Base-by-base conservation (phyloP, 2,888 invertebrate genomes). In the Ophion slaviceki region DNA sequence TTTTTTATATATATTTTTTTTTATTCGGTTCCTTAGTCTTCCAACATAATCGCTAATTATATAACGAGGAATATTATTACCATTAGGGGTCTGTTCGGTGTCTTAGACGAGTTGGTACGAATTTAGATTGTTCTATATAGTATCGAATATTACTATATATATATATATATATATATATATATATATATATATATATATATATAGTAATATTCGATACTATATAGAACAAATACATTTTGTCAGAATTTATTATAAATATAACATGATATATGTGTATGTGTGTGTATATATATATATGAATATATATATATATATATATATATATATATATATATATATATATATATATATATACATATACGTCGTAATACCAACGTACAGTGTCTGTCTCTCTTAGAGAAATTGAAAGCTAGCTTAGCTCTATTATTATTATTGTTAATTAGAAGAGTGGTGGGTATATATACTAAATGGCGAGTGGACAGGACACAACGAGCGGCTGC, bases 41-140 rank as follows among this genome's bases (percentile, higher is more conserved):
- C 70, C 36, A 75, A 78, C 66, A 72, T 81, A 79, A 40, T 80
- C 57, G 74, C 76, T 86, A 75, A 84, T 53, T 17, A 82, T 77
- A 40, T 71, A 67, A 82, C 24, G 71, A 72, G 68, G 57, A 82
- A 67, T 62, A 68, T 8, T 24, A 67, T 86, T 85, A 84, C 85
- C 82, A 82, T 89, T 92, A 92, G 91, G 89, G 59, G 87, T 88
- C 90, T 91, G 88, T 77, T 92, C 90, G 90, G 90, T 92, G 91
- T 92, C 84, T 91, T 92, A 92, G 92, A 90, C 83, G 86, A 90
- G 86, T 91, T 90, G 88, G 87, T 87, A 84, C 86, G 47, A 77
- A 59, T 82, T 75, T 71, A 83, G 82, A 80, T 80, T 45, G 72
- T 82, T 85, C 80, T 77, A 75, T 36, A n/a, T n/a, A n/a, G n/a